Conservation (phyloP, 2,888 invertebrate genomes). For the Amiota minor region DNA sequence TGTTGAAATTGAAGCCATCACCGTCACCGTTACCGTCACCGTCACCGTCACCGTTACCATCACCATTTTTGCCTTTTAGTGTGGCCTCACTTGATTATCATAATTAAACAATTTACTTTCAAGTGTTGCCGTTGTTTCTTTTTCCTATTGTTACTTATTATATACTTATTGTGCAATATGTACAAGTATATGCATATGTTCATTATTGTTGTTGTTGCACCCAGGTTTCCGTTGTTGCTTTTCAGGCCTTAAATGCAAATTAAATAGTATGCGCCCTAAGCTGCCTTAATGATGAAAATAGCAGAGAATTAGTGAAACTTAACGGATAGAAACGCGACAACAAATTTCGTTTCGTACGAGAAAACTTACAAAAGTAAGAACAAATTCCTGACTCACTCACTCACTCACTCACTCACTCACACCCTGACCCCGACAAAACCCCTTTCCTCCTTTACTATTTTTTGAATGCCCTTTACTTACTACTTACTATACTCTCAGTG, state of each 20-base stretch:
- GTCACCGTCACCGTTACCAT: not conserved
- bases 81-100: constrained; percentile 52
- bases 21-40: too few species aligned
- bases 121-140: constrained; percentile 55
- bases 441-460: too few species aligned
- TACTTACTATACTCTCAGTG: too few species aligned
- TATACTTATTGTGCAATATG: too few species aligned
- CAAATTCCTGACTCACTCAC: too few species aligned
- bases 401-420: too few species aligned
- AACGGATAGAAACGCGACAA: not conserved
- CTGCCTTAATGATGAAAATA: not conserved
- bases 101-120: constrained; percentile 61
- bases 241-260: constrained; percentile 60
- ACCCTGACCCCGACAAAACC: too few species aligned
- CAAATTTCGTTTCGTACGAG: not conserved
- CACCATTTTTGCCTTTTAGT: not conserved
- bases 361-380: not conserved
- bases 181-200: not conserved
- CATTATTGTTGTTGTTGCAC: constrained; percentile 6
- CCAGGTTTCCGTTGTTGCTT: constrained; percentile 5
- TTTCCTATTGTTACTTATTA: constrained; percentile 47
- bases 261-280: constrained; percentile 47
- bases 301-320: too few species aligned
- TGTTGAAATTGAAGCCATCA: not conserved
- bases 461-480: too few species aligned